Evolutionary conservation across 2,113 vertebrate species (phyloP).

Genomic region (Perca schrenkii): DNA sequence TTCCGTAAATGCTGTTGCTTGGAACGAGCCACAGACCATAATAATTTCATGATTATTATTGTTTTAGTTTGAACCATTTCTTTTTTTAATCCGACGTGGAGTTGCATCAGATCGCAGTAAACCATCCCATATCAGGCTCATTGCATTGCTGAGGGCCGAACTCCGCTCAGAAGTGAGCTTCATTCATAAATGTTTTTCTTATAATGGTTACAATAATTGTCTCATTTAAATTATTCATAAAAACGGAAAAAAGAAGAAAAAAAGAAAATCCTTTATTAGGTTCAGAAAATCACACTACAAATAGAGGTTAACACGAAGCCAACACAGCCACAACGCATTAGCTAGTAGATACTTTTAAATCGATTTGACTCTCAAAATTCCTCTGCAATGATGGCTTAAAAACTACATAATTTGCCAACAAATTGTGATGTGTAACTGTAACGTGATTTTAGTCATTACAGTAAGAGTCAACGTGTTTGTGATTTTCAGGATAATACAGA

Average conservation of each 20-base stretch:
- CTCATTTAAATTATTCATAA: neutral
- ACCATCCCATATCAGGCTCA: neutral
- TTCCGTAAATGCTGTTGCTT: neutral
- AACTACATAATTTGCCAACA: neutral
- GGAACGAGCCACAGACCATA: neutral
- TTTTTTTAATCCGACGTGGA: neutral
- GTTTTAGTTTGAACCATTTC: too few relatives aligned
- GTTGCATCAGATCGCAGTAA: neutral
- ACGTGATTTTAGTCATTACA: neutral
- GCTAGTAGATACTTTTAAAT: neutral
- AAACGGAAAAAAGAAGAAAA: neutral
- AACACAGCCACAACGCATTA: neutral
- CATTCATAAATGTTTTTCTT: too few relatives aligned
- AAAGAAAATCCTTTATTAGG: neutral
- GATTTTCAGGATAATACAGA: neutral
- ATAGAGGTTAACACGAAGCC: neutral
- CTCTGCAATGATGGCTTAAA: neutral
- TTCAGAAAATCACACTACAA: neutral
- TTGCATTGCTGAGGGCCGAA: neutral
- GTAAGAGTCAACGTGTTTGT: neutral
- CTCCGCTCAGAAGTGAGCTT: neutral
- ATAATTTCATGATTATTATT: neutral
- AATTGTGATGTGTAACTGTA: neutral
- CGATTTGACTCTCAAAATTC: neutral
- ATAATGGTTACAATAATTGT: too few relatives aligned